Conservation (phyloP, 2,888 invertebrate species). For the Caenorhabditis sp. region DNA sequence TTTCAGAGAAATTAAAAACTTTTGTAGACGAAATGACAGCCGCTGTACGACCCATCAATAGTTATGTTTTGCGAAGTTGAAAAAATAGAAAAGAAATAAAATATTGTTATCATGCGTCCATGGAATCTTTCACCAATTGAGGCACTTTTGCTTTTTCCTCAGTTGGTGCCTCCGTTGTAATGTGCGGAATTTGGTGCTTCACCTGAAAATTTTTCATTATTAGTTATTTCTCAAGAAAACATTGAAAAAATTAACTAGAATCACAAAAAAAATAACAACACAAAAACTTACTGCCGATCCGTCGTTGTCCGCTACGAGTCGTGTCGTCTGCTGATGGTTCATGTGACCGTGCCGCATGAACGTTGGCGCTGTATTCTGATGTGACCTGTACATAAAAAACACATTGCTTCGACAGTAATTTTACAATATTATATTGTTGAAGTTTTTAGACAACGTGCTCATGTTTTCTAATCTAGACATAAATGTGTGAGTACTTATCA, state of each 20-base stretch:
- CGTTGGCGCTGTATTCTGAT: constrained; percentile 55
- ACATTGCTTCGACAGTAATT: neutral
- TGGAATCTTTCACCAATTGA: constrained; percentile 55
- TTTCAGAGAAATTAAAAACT: neutral
- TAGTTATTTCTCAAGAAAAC: neutral
- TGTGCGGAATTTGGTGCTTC: constrained; percentile 58
- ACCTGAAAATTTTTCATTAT: constrained; percentile 28
- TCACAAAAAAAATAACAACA: neutral
- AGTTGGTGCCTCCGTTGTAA: constrained; percentile 53
- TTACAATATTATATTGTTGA: neutral
- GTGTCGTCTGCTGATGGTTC: constrained; percentile 62
- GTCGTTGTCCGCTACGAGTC: constrained; percentile 62
- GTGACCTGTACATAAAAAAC: constrained; percentile 24
- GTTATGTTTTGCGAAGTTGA: neutral
- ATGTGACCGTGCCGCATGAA: constrained; percentile 67
- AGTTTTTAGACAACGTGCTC: neutral
- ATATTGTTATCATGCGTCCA: constrained; percentile 30
- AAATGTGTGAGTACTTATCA: neutral
- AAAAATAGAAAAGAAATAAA: neutral
- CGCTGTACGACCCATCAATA: neutral
- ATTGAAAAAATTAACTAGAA: neutral
- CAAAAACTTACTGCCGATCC: constrained; percentile 55
- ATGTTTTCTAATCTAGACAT: neutral
- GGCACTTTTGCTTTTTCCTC: constrained; percentile 55
- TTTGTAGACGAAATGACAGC: neutral